Evolutionary conservation across 2,113 vertebrate genomes (phyloP), one percentile per base, ranked within the genome.

Genomic region (Callopanchax toddi): DNA sequence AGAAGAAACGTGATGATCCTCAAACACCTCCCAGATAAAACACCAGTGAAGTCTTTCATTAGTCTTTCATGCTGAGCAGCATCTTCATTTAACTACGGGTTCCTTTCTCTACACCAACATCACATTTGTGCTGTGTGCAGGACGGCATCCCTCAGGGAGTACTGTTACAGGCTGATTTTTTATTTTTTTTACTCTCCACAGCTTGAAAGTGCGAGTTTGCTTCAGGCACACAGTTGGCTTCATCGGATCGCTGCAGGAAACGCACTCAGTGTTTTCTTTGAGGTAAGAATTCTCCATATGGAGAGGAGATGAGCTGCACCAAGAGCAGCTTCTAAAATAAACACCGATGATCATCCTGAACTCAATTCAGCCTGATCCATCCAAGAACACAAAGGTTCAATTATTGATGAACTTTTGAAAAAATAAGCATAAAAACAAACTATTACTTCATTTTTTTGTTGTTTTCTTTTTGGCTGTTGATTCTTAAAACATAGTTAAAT

Each of bases 1-100:
- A n/a, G n/a, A 65, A 70, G 13, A 36, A 57, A 52, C 67, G 1
- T 44, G 34, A 42, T 57, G 53, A 57, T 40, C 73, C 34, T 42
- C 1, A 65, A 73, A 44, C 32, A 23, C 51, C 37, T 36, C 36
- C 16, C 52, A 54, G 6, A 58, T 13, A n/a, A 59, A 68, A 52
- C 65, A 51, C 20, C 59, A 23, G 48, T 82, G 74, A 79, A 81
- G 82, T 82, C 82, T 74, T 11, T 42, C 29, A 32, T 6, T 32
- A 9, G 29, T 22, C 43, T 64, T n/a, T n/a, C n/a, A n/a, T n/a
- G n/a, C 65, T 49, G 34, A 25, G 21, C 61, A n/a, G 48, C 32
- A 22, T 67, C 68, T 76, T 57, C 57, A 43, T 72, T 73, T 54
- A 63, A 76, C 68, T 64, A 77, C 23, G 59, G 70, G 78, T 68